Evolutionary conservation across 1,140 invertebrate species (phyloP).

Genomic region (Papilio helenus): DNA sequence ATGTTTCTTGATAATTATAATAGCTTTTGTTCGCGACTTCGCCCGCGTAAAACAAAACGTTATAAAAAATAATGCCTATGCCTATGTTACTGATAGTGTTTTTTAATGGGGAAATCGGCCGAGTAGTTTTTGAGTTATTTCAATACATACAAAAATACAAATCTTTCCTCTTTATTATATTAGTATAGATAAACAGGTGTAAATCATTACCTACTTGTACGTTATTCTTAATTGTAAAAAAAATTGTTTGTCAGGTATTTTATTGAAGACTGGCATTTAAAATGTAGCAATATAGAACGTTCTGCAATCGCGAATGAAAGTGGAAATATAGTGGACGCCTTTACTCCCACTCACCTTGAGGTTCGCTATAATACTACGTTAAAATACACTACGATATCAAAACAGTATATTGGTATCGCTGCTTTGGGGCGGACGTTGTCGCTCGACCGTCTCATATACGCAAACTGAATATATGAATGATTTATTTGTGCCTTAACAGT

Average conservation of each 20-base stretch:
- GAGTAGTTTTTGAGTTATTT: too few relatives aligned
- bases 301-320: slow-evolving; percentile 49
- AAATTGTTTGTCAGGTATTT: background rate
- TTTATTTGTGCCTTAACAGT: background rate
- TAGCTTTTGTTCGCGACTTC: too few relatives aligned
- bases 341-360: slow-evolving; percentile 70
- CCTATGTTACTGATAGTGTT: too few relatives aligned
- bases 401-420: slow-evolving; percentile 67
- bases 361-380: slow-evolving; percentile 68
- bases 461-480: slow-evolving; percentile 5
- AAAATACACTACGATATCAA: slow-evolving; percentile 77
- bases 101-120: too few relatives aligned
- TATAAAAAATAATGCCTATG: too few relatives aligned
- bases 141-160: too few relatives aligned
- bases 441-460: background rate
- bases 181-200: too few relatives aligned
- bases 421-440: slow-evolving; percentile 55
- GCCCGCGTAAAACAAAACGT: too few relatives aligned
- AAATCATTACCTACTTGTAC: too few relatives aligned
- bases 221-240: background rate
- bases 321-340: slow-evolving; percentile 50
- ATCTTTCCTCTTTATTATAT: too few relatives aligned
- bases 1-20: too few relatives aligned
- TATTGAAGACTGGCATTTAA: slow-evolving; percentile 24
- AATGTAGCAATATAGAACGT: slow-evolving; percentile 17